Percentiles rank a stretch among this genome's conserved stretches.
phyloP scores from a whole-genome alignment of 2,888 invertebrate species.

The Sinohyriopsis cumingii region DNA sequence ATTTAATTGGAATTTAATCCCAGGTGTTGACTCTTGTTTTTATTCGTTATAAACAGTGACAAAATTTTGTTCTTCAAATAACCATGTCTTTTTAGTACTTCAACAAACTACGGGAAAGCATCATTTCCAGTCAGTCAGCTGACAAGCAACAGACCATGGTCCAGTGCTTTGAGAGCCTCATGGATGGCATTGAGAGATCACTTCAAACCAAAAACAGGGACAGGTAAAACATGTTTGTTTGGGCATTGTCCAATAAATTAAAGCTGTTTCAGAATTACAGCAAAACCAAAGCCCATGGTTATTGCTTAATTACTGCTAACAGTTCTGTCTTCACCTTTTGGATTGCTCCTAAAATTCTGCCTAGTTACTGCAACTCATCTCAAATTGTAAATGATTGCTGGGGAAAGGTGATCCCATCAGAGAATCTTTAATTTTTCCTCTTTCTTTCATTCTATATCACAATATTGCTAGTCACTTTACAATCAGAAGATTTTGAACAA shows the following conservation, averaged over 20 bases:
- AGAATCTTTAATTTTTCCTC: too few relatives aligned
- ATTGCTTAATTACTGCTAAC: too few relatives aligned
- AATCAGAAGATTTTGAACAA: too few relatives aligned
- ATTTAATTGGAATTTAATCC: background rate
- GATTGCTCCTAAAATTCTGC: too few relatives aligned
- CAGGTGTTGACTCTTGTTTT: constrained; percentile 1
- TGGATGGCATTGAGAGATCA: constrained; percentile 97
- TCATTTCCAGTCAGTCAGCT: constrained; percentile 89
- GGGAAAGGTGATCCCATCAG: too few relatives aligned
- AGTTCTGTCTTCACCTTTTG: too few relatives aligned
- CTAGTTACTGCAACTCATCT: too few relatives aligned
- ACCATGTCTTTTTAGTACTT: constrained; percentile 76
- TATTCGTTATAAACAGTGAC: background rate
- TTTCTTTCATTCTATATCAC: too few relatives aligned
- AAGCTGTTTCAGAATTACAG: background rate
- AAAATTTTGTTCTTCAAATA: constrained; percentile 5
- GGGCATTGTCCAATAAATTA: background rate
- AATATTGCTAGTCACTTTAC: too few relatives aligned
- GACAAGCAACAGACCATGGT: constrained; percentile 87
- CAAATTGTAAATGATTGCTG: too few relatives aligned
- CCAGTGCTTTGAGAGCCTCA: constrained; percentile 94
- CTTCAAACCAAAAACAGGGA: constrained; percentile 97
- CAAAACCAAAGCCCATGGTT: background rate
- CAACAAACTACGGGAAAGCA: constrained; percentile 84
- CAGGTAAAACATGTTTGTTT: constrained; percentile 77